Conservation (phyloP, 2,888 invertebrate species). For the Aricia artaxerxes region DNA sequence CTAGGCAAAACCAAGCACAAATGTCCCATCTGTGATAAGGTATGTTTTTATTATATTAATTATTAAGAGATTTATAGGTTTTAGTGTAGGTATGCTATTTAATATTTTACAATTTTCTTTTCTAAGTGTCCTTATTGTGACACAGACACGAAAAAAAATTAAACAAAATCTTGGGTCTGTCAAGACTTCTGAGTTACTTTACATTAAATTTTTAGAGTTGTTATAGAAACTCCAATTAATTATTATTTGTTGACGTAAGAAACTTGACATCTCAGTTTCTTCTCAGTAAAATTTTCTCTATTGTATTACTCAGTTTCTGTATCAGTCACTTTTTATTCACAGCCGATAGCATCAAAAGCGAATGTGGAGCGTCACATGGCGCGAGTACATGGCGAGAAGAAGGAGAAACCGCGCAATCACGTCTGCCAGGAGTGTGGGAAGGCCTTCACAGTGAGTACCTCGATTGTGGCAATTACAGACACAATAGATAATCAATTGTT, state of each 20-base stretch:
- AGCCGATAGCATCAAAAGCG: slow-evolving; percentile 70
- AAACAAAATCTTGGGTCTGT: too few relatives aligned
- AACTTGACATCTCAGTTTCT: not conserved
- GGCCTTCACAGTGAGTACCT: slow-evolving; percentile 58
- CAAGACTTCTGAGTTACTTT: too few relatives aligned
- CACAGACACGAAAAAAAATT: too few relatives aligned
- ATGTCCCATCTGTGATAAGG: slow-evolving; percentile 70
- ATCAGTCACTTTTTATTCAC: slow-evolving; percentile 24
- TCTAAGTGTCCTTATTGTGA: too few relatives aligned
- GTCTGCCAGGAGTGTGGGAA: slow-evolving; percentile 65
- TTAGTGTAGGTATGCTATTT: too few relatives aligned
- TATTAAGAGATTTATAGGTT: too few relatives aligned
- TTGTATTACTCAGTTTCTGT: not conserved
- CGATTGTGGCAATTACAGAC: too few relatives aligned
- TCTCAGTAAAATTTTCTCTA: not conserved
- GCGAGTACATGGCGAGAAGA: slow-evolving; percentile 68
- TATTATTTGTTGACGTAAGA: too few relatives aligned
- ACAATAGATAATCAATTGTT: too few relatives aligned
- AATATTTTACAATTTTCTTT: too few relatives aligned
- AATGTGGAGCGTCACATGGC: slow-evolving; percentile 71
- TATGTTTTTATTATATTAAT: slow-evolving; percentile 39
- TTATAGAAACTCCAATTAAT: too few relatives aligned
- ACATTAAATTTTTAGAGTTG: too few relatives aligned
- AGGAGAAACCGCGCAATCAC: slow-evolving; percentile 66
- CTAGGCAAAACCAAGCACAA: slow-evolving; percentile 70